phyloP scores from a whole-genome alignment of 1,140 invertebrate species.

The Streblospio benedicti region DNA sequence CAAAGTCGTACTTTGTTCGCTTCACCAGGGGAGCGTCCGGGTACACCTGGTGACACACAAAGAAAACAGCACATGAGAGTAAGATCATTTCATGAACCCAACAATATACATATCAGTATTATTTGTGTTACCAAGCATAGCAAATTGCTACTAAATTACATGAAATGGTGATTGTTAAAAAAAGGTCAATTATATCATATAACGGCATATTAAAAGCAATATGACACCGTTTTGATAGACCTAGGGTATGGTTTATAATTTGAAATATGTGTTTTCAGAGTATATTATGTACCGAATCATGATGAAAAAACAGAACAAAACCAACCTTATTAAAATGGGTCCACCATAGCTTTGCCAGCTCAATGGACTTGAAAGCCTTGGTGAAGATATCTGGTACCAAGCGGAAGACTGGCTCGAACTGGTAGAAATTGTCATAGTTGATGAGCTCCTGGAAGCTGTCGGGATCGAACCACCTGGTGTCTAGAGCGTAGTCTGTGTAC shows the following conservation, averaged over 20 bases:
- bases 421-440: conserved; percentile 16
- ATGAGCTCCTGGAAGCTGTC: conserved; percentile 30
- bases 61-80: too few species aligned
- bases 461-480: conserved; percentile 24
- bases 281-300: background rate
- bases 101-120: background rate
- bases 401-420: conserved; percentile 24
- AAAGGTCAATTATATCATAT: too few species aligned
- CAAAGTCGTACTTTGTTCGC: background rate
- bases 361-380: conserved; percentile 30
- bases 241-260: too few species aligned
- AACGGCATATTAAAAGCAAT: too few species aligned
- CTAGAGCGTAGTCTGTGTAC: conserved; percentile 20
- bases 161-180: too few species aligned
- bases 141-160: too few species aligned
- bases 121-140: too few species aligned
- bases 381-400: conserved; percentile 30
- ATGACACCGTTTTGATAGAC: too few species aligned
- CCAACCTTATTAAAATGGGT: conserved; percentile 24
- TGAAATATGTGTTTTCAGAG: too few species aligned
- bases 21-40: too few species aligned
- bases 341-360: conserved; percentile 30
- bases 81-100: too few species aligned
- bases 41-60: too few species aligned
- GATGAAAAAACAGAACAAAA: conserved; percentile 13